Base-by-base conservation (phyloP, 2,888 invertebrate genomes). In the Anticlea derivata region DNA sequence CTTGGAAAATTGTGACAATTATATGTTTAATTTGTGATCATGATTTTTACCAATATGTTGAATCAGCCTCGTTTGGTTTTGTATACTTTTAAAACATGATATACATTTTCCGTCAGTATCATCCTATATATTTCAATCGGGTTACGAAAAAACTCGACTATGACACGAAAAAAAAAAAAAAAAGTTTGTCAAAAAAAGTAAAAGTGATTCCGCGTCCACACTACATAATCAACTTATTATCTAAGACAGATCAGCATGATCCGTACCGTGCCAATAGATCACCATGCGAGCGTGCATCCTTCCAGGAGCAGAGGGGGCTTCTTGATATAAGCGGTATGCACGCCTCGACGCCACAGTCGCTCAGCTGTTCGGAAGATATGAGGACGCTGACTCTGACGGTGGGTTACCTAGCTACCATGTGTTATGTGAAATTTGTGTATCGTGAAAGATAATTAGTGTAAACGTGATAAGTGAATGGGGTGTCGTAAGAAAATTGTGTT, bases 361-460 rank as follows among this genome's bases (percentile, higher is more conserved):
- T 75, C 76, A 75, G 61, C 72, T 72, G 77, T 71, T 65, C 70
- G 69, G 61, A 63, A 78, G 78, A 78, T 70, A 86, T 86, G 86
- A 83, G 86, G 78, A 78, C 82, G 80, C 80, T 84, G 75, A 74
- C 81, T 62, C 65, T 79, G 33, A 83, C 81, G 86, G 86, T 86
- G 83, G 82, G 86, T 86, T 71, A 52, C n/a, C n/a, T n/a, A n/a
- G n/a, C n/a, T n/a, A 20, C 4, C 58, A 59, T 68, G 69, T 49
- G 40, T 10, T 41, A 55, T 66, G 68, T 7, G 12, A 8, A 0
- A 10, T 26, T n/a, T 27, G 27, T 27, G 27, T 10, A 17, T 17
- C 6, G 7, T 37, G 24, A n/a, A 10, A 10, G 7, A n/a, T 8
- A 10, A 7, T 20, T 7, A 1, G 45, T 47, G 33, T n/a, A 8